These are phyloP conservation scores for Myiagra hebetior DNA, from an alignment of 2,113 vertebrate genomes.

Conservation along the genomic window DNA sequence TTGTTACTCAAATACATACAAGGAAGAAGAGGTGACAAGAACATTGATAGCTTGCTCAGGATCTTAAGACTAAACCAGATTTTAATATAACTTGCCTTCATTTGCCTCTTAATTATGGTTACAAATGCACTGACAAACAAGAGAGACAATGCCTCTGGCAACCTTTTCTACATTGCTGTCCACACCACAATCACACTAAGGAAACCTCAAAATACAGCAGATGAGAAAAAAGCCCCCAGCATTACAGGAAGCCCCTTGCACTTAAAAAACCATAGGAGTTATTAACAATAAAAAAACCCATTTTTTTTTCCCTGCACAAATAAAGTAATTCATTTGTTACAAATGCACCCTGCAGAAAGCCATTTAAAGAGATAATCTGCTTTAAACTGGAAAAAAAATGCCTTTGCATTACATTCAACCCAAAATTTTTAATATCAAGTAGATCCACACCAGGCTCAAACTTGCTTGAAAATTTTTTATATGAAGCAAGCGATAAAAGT, in stretches of 20 bases:
- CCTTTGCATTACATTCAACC: not conserved
- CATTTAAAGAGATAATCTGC: not conserved
- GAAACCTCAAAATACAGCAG: not conserved
- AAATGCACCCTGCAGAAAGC: not conserved
- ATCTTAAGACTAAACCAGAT: not conserved
- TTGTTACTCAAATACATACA: not conserved
- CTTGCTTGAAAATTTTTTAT: not conserved
- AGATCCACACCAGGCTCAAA: not conserved
- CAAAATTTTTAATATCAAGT: not conserved
- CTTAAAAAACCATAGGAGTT: not conserved
- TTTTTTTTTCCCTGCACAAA: not conserved
- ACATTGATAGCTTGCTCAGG: not conserved
- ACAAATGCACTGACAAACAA: not conserved
- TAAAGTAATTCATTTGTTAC: not conserved
- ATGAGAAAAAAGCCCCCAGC: not conserved
- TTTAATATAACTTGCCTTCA: not conserved
- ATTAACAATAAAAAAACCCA: not conserved
- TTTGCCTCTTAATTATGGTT: not conserved
- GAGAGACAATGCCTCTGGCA: not conserved
- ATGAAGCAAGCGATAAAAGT: not conserved
- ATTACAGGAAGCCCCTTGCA: not conserved
- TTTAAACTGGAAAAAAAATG: not conserved
- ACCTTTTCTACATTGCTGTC: not conserved
- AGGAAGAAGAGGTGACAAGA: not conserved
- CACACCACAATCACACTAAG: not conserved